These are phyloP conservation scores for Ecdyonurus torrentis DNA, from an alignment of 2,888 invertebrate genomes.

Conservation along the genomic window DNA sequence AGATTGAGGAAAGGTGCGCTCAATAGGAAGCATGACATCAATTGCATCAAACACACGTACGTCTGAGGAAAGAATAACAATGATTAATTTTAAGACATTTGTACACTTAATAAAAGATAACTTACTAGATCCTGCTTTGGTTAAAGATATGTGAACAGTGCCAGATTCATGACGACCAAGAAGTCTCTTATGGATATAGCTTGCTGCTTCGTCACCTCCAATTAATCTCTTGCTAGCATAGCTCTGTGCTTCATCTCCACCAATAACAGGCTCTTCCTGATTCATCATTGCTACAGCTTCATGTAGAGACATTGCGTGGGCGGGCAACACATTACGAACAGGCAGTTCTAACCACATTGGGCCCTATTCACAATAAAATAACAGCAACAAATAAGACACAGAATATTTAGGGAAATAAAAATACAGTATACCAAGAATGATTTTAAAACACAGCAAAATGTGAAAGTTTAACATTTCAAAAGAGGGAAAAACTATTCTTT, in stretches of 20 bases:
- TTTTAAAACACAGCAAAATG: too few species aligned
- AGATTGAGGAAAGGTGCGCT: slow-evolving; percentile 21
- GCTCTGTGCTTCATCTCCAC: not conserved
- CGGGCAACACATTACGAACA: slow-evolving; percentile 6
- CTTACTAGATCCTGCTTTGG: not conserved
- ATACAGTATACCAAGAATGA: too few species aligned
- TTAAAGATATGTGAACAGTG: not conserved
- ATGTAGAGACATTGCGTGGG: not conserved
- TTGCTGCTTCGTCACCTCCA: slow-evolving; percentile 28
- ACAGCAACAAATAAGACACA: too few species aligned
- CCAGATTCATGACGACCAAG: too few species aligned
- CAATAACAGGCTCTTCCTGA: not conserved
- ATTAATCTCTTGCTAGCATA: slow-evolving; percentile 19
- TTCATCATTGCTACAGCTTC: not conserved
- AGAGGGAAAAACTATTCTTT: too few species aligned
- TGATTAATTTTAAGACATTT: too few species aligned
- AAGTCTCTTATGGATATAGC: slow-evolving; percentile 17
- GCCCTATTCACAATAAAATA: too few species aligned
- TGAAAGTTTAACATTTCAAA: too few species aligned
- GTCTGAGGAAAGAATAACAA: not conserved
- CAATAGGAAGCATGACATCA: slow-evolving; percentile 33
- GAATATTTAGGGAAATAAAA: too few species aligned
- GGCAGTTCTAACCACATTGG: slow-evolving; percentile 47
- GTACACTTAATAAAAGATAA: too few species aligned
- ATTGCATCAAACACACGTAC: slow-evolving; percentile 20